Evolutionary conservation across 2,888 invertebrate genomes (phyloP).

Genomic region (Ophion costatus): DNA sequence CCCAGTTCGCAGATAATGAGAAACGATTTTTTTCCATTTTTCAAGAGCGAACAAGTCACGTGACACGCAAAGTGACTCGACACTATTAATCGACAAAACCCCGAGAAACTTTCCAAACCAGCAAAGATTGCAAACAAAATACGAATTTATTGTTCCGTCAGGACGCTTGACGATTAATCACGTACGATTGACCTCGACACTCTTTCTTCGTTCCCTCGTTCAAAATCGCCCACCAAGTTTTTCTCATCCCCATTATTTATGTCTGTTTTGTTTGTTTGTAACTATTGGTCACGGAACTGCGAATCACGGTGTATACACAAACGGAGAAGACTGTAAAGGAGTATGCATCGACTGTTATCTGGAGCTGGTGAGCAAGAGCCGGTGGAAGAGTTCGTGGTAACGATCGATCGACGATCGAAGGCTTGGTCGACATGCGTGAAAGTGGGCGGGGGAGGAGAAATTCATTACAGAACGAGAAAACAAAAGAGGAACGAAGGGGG

Average conservation of each 20-base stretch:
- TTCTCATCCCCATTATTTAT: not conserved
- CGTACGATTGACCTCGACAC: slow-evolving; percentile 4
- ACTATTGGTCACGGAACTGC: slow-evolving; percentile 51
- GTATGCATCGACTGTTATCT: not conserved
- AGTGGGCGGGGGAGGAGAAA: not conserved
- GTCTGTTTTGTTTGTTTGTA: not conserved
- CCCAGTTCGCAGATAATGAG: slow-evolving; percentile 6
- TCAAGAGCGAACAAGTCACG: not conserved
- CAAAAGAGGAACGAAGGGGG: slow-evolving; percentile 36
- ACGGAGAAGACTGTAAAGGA: not conserved
- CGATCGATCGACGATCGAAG: slow-evolving; percentile 10
- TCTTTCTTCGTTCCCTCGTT: slow-evolving; percentile 27
- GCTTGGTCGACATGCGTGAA: too few relatives aligned
- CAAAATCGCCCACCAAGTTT: not conserved
- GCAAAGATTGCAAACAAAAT: not conserved
- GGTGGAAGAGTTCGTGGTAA: slow-evolving; percentile 49
- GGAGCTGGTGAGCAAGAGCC: not conserved
- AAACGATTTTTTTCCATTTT: slow-evolving; percentile 2
- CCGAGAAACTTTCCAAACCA: not conserved
- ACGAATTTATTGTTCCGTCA: not conserved
- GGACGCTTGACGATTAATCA: not conserved
- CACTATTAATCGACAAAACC: not conserved
- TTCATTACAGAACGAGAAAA: slow-evolving; percentile 8
- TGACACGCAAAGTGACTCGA: not conserved
- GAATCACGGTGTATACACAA: slow-evolving; percentile 11